Percentiles rank a stretch among this genome's conserved stretches.
Evolutionary conservation across 2,113 vertebrate genomes (phyloP).

Genomic region (Prietella phreatophila): DNA sequence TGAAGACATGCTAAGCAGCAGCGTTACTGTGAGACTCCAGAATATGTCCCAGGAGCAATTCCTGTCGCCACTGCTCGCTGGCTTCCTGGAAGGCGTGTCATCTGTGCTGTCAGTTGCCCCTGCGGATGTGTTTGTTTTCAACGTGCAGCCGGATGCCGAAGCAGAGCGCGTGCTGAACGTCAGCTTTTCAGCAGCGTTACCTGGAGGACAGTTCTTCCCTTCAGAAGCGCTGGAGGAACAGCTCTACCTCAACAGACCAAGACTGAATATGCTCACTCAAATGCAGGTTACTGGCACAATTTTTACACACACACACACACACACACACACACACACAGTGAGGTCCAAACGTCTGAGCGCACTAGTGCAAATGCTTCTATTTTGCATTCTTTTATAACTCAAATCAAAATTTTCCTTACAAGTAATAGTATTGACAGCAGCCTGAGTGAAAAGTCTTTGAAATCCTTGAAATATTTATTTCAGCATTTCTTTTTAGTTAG

Average conservation of each 20-base stretch:
- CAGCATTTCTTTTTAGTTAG: too few species aligned
- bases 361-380: too few species aligned
- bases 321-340: too few species aligned
- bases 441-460: too few species aligned
- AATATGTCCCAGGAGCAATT: slow-evolving; percentile 99
- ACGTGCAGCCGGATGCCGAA: slow-evolving; percentile 92
- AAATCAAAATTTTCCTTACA: too few species aligned
- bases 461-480: too few species aligned
- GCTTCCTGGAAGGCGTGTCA: slow-evolving; percentile 93
- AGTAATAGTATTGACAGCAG: too few species aligned
- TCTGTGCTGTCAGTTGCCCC: slow-evolving; percentile 85
- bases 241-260: slow-evolving; percentile 91
- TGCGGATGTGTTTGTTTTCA: slow-evolving; percentile 96
- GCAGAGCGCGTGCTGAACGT: slow-evolving; percentile 87
- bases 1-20: slow-evolving; percentile 94
- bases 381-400: too few species aligned
- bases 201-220: slow-evolving; percentile 87
- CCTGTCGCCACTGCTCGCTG: slow-evolving; percentile 85
- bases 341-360: too few species aligned
- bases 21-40: slow-evolving; percentile 93
- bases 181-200: slow-evolving; percentile 88
- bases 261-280: slow-evolving; percentile 85
- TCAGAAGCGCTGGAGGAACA: slow-evolving; percentile 97
- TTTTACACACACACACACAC: neutral
- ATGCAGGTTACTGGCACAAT: slow-evolving; percentile 73